Evolutionary conservation across 2,113 vertebrate genomes (phyloP), one percentile per base, ranked within the genome.

Genomic region (Colinus virginianus): DNA sequence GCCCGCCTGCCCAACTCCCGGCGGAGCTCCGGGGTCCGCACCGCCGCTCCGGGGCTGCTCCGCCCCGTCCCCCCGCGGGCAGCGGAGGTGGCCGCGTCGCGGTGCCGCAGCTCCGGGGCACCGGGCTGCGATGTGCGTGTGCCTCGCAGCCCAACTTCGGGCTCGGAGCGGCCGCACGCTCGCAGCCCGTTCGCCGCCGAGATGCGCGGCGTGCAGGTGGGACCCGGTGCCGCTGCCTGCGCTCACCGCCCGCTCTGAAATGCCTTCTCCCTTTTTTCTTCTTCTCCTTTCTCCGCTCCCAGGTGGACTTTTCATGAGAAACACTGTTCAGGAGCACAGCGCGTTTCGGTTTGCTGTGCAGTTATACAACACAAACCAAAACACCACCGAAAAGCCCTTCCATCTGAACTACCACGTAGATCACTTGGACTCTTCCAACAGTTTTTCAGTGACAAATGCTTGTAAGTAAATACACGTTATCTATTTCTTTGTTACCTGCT

Each of bases 341-440:
- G 99, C 99, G 30, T 99, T 99, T 98, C 98, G 99, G 93, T 99
- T 99, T 96, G 99, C 99, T 66, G 99, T 99, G 94, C 99, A 99
- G 98, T 99, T 99, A 97, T 99, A 99, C 98, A 99, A 99, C 98
- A 99, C 99, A 95, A 99, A 99, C 98, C 99, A 99, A 97, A 99
- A 99, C 96, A 99, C 98, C 96, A 99, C 99, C 51, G 99, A 99
- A 95, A 99, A 99, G 96, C 99, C 99, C 96, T 99, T 99, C 98
- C 99, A 99, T 98, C 98, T 99, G 97, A 99, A 99, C 97, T 99
- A 99, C 96, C 99, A 99, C 9, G 99, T 99, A 94, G 99, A 99
- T 97, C 99, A 99, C 97, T 98, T 99, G 97, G 99, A 99, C 97
- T 99, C 99, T 75, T 99, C 99, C 95, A 99, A 99, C 99, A 99